Conservation (phyloP, 2,113 vertebrate genomes). For the Bostrychus sinensis region DNA sequence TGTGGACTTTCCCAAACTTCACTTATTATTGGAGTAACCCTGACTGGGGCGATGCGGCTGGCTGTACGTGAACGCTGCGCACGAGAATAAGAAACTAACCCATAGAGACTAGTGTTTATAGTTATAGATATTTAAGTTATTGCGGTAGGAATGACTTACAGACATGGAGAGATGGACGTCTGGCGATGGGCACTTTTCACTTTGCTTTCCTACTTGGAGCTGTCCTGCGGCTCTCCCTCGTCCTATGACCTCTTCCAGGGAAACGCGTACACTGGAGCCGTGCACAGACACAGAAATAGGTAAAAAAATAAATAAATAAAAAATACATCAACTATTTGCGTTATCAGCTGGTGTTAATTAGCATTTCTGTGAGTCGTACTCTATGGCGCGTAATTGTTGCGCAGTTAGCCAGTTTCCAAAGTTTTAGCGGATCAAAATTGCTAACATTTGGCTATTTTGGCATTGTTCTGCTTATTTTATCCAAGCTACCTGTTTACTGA, state of each 20-base stretch:
- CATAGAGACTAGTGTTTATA: conserved; percentile 1
- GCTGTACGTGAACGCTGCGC: conserved; percentile 15
- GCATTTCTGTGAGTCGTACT: background rate
- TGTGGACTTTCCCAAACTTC: conserved; percentile 72
- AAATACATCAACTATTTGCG: background rate
- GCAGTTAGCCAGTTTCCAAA: conserved; percentile 14
- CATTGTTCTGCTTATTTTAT: conserved; percentile 1
- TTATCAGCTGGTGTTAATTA: no score
- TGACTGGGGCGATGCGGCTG: conserved; percentile 37
- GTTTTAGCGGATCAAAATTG: conserved; percentile 1
- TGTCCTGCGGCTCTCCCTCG: conserved; percentile 61
- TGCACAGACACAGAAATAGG: conserved; percentile 77
- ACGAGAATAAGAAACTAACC: conserved; percentile 15
- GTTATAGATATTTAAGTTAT: conserved; percentile 14
- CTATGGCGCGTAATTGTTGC: conserved; percentile 22
- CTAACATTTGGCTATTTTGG: background rate
- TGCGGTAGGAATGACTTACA: conserved; percentile 35
- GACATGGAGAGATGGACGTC: conserved; percentile 32
- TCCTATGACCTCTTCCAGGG: conserved; percentile 70
- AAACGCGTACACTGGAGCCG: conserved; percentile 58
- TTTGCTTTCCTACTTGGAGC: conserved; percentile 64
- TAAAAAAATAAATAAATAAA: conserved; percentile 51
- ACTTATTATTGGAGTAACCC: conserved; percentile 51
- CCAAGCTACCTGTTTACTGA: background rate
- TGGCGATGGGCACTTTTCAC: conserved; percentile 58